phyloP scores from a whole-genome alignment of 2,888 invertebrate genomes.

The Gandaritis pyraliata region DNA sequence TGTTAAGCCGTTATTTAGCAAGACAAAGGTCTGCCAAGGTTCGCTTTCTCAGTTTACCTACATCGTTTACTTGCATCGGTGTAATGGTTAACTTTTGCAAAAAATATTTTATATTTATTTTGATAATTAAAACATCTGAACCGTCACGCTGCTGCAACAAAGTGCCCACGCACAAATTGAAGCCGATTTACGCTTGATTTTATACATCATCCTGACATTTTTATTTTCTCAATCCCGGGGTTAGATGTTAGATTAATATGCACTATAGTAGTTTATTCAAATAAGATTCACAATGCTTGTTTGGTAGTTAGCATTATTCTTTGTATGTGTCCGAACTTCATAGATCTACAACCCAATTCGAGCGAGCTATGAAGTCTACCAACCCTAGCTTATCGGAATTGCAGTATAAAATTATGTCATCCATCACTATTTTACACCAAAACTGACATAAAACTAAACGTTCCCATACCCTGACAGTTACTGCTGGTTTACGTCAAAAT shows the following conservation, averaged over 20 bases:
- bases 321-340: neutral
- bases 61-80: neutral
- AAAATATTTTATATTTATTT: too few species aligned
- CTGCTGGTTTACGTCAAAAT: slow-evolving; percentile 82
- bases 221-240: too few species aligned
- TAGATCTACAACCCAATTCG: neutral
- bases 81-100: too few species aligned
- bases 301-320: too few species aligned
- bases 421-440: slow-evolving; percentile 62
- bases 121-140: too few species aligned
- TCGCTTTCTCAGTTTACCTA: neutral
- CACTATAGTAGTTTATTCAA: too few species aligned
- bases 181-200: too few species aligned
- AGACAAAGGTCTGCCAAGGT: slow-evolving; percentile 8
- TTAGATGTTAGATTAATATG: too few species aligned
- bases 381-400: slow-evolving; percentile 17
- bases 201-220: too few species aligned
- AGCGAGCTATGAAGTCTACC: neutral
- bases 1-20: slow-evolving; percentile 10
- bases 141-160: too few species aligned
- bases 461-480: slow-evolving; percentile 69
- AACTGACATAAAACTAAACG: slow-evolving; percentile 74
- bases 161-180: too few species aligned
- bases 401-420: slow-evolving; percentile 52
- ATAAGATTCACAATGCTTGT: too few species aligned